A percentile compares a stretch with the other conserved stretches of the same genome.
These are phyloP conservation scores for Drosophila falleni DNA, from an alignment of 2,888 invertebrate species.

Conservation along the genomic window DNA sequence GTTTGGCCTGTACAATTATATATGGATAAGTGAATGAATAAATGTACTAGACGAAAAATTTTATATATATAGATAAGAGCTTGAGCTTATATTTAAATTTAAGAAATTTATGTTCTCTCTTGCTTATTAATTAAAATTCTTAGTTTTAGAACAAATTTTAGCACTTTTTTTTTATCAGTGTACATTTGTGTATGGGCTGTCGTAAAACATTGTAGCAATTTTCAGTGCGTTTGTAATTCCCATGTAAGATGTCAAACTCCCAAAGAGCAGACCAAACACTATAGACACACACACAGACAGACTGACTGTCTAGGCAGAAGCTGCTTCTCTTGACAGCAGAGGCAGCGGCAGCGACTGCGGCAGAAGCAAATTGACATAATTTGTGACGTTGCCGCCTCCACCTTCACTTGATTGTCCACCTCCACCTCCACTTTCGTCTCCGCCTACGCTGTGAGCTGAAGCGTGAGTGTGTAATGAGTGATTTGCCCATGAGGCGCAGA, in stretches of 20 bases:
- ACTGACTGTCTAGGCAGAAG: slow-evolving; percentile 26
- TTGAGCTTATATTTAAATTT: too few relatives aligned
- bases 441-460: slow-evolving; percentile 51
- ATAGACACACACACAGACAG: slow-evolving; percentile 4
- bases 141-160: too few relatives aligned
- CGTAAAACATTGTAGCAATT: slow-evolving; percentile 75
- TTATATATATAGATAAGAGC: too few relatives aligned
- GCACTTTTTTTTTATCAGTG: too few relatives aligned
- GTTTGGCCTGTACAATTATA: too few relatives aligned
- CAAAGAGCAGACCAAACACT: slow-evolving; percentile 47
- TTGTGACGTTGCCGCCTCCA: slow-evolving; percentile 62
- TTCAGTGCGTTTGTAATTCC: slow-evolving; percentile 79
- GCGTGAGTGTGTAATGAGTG: slow-evolving; percentile 80
- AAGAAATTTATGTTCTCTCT: too few relatives aligned
- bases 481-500: slow-evolving; percentile 72
- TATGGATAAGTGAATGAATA: too few relatives aligned
- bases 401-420: neutral
- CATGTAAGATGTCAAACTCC: slow-evolving; percentile 80
- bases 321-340: neutral
- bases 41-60: too few relatives aligned
- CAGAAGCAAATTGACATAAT: slow-evolving; percentile 77
- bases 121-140: too few relatives aligned
- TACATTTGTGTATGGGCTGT: slow-evolving; percentile 43
- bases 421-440: slow-evolving; percentile 10
- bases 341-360: neutral